Evolutionary conservation across 2,888 invertebrate genomes (phyloP).

Genomic region (Eurytoma californica): DNA sequence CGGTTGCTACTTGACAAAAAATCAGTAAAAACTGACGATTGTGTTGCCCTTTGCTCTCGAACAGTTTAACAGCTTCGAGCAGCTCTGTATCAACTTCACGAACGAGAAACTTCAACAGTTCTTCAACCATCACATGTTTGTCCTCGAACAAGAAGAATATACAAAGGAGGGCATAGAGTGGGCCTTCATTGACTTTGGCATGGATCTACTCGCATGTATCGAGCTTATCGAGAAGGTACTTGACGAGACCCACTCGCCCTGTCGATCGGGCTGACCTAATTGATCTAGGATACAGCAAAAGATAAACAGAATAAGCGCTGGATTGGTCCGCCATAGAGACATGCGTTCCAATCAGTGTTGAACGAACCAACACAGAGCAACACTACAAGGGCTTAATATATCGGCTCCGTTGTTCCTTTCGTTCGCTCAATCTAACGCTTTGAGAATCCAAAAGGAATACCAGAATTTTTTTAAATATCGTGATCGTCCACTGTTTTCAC

Average conservation of each 20-base stretch:
- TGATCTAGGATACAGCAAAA: slow-evolving; percentile 6
- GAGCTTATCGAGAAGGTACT: slow-evolving; percentile 94
- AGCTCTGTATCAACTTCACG: slow-evolving; percentile 98
- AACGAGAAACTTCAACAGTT: slow-evolving; percentile 98
- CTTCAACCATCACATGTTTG: slow-evolving; percentile 99
- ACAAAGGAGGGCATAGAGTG: slow-evolving; percentile 95
- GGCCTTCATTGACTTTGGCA: slow-evolving; percentile 98
- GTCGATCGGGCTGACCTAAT: slow-evolving; percentile 16
- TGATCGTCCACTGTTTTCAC: slow-evolving; percentile 64
- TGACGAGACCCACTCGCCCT: slow-evolving; percentile 40
- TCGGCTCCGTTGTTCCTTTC: slow-evolving; percentile 45
- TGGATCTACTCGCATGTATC: slow-evolving; percentile 97
- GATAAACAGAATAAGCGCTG: slow-evolving; percentile 5
- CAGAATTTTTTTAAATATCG: slow-evolving; percentile 37
- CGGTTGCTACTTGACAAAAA: slow-evolving; percentile 53
- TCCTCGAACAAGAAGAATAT: slow-evolving; percentile 98
- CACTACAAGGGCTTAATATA: slow-evolving; percentile 49
- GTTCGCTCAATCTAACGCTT: slow-evolving; percentile 52
- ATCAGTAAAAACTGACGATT: slow-evolving; percentile 63
- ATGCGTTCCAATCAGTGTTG: slow-evolving; percentile 38
- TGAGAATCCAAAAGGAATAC: neutral
- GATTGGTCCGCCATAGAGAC: slow-evolving; percentile 50
- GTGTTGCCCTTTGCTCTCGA: slow-evolving; percentile 66
- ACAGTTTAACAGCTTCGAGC: slow-evolving; percentile 96
- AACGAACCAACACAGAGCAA: slow-evolving; percentile 25